Base-by-base conservation (phyloP, 2,797 vertebrate species). In the Acrossocheilus fasciatus region DNA sequence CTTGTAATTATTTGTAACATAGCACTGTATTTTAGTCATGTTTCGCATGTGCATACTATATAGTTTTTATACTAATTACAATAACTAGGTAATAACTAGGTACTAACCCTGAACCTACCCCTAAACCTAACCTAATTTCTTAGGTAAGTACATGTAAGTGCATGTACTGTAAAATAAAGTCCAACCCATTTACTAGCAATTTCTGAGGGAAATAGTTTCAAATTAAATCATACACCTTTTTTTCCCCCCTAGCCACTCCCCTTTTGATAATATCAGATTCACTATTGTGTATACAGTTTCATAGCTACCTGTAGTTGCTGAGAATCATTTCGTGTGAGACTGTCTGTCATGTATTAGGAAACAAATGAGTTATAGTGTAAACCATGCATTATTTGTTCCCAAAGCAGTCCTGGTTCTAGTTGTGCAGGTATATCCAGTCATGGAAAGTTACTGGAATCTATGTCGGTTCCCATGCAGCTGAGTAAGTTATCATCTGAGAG, bases 401-500 rank as follows among this genome's bases (percentile, higher is more conserved):
- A 36, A 59, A 30, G 39, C 26, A 83, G 54, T 62, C 62, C 70
- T 30, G 17, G 2, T 74, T 74, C 54, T 83, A 17, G 81, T 74
- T 74, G 81, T 74, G 52, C 69, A 62, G 39, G 69, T 82, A 74
- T 62, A 73, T 64, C 54, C 52, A 34, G 54, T 83, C 70, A 74
- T 23, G 26, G 41, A 82, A 82, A 73, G 52, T 45, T 72, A 26
- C 66, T 20, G 36, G 34, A 47, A 83, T 3, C 18, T 23, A 12
- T 4, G 14, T 36, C 2, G 3, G 3, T 77, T 34, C 36, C 74
- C 34, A 68, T 34, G 23, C 36, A 26, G 26, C 18, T 47, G n/a
- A 47, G 39, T 81, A 36, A 47, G 59, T 81, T n/a, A 64, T 50
- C 26, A 50, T 47, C 18, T 5, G 62, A 12, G 62, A 34, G 26